Conservation (phyloP, 1,140 invertebrate species). For the Phenacoccus solenopsis region DNA sequence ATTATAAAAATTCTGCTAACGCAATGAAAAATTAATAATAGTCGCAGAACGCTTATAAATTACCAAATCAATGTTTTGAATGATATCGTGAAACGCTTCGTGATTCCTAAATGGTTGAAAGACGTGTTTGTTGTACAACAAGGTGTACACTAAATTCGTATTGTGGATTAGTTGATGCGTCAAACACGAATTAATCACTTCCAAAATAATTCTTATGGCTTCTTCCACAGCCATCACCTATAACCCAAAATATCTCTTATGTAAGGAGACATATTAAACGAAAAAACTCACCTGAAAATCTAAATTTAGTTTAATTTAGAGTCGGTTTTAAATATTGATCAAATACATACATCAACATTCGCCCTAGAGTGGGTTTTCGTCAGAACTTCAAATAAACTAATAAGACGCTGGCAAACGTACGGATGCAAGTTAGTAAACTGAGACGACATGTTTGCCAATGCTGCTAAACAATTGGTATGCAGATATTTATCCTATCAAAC, state of each 20-base stretch:
- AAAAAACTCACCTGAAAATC: too few relatives aligned
- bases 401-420: conserved; percentile 86
- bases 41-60: too few relatives aligned
- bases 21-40: background rate
- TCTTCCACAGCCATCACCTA: conserved; percentile 90
- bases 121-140: conserved; percentile 85
- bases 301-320: background rate
- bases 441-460: conserved; percentile 93
- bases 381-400: conserved; percentile 76
- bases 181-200: conserved; percentile 90
- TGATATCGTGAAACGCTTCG: conserved; percentile 84
- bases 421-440: conserved; percentile 89
- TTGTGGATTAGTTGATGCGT: conserved; percentile 79
- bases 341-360: conserved; percentile 26
- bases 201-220: conserved; percentile 87
- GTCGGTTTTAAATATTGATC: background rate
- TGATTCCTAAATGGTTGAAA: conserved; percentile 79
- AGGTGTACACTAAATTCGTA: conserved; percentile 87
- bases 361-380: conserved; percentile 44
- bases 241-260: too few relatives aligned
- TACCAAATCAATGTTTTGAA: conserved; percentile 93
- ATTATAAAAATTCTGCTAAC: background rate
- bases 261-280: too few relatives aligned
- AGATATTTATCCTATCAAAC: conserved; percentile 72
- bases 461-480: conserved; percentile 93